Base-by-base conservation (phyloP, 1,140 invertebrate genomes). In the Stegodyphus mimosarum region DNA sequence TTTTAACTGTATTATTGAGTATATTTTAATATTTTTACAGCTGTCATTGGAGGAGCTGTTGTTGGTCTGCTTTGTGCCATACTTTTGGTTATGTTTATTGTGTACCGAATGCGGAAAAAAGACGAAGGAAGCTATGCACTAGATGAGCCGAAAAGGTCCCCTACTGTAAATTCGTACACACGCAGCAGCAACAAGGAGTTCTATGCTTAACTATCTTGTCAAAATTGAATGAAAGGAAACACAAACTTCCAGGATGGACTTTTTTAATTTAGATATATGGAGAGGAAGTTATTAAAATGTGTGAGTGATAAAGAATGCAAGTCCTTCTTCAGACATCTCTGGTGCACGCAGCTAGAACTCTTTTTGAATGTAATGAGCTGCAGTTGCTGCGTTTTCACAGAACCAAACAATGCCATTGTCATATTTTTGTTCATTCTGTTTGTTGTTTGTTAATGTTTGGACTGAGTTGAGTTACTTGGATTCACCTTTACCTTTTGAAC, bases 31-130 rank as follows among this genome's bases (percentile, higher is more conserved):
- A 87, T 87, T 18, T 75, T 91, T 90, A 48, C 92, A 99, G 98
- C 97, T 91, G 96, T 99, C 71, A 98, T 99, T 90, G 98, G 98
- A 88, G 98, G 98, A 87, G 97, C 97, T 87, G 97, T 99, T 77
- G 97, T 99, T 15, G 97, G 98, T 66, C 91, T 99, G 60, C 93
- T 99, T 33, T 98, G 97, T 92, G 97, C 98, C 89, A 99, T 99
- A 90, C 93, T 99, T 71, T 95, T 99, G 86, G 97, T 99, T 70
- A 99, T 99, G 98, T 99, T 99, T 92, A 98, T 99, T 89, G 97
- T 98, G 7, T 99, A 99, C 91, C 94, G 98, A 90, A 99, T 99
- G 97, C 94, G 98, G 90, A 99, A 99, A 93, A 99, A 99, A 93
- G 98, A 99, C 91, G 98, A 99, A 91, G 98, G 98, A 15, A 98